These are phyloP conservation scores for Aspiorhynchus laticeps DNA, from an alignment of 2,113 vertebrate genomes.

Conservation along the genomic window DNA sequence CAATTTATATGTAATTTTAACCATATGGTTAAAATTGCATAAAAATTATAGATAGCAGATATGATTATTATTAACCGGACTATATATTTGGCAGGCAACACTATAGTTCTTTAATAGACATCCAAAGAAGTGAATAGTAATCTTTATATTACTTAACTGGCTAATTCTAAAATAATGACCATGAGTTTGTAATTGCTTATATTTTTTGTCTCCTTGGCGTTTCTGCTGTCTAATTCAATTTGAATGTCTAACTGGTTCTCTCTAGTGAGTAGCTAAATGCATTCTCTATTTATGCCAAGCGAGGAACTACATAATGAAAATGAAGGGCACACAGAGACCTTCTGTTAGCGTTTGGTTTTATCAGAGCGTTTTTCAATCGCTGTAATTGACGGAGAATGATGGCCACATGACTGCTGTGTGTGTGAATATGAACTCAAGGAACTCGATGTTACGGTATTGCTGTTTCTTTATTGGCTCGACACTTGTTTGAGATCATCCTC, in stretches of 20 bases:
- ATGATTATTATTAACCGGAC: too few species aligned
- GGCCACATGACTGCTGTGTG: slow-evolving; percentile 56
- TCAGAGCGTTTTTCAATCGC: slow-evolving; percentile 37
- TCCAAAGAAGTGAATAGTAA: neutral
- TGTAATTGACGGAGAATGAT: slow-evolving; percentile 59
- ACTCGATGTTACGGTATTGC: neutral
- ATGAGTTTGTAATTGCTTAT: neutral
- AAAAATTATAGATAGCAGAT: too few species aligned
- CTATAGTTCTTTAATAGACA: neutral
- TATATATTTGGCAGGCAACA: neutral
- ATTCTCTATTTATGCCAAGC: neutral
- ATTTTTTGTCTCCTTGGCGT: neutral
- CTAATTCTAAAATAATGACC: neutral
- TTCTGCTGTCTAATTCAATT: slow-evolving; percentile 1
- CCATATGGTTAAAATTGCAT: too few species aligned
- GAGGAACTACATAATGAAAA: slow-evolving; percentile 1
- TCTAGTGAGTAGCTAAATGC: neutral
- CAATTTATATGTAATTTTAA: too few species aligned
- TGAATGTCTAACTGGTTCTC: neutral
- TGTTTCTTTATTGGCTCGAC: neutral
- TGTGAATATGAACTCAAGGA: slow-evolving; percentile 19
- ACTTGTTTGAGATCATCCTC: neutral
- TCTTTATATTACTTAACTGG: neutral
- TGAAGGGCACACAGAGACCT: slow-evolving; percentile 8
- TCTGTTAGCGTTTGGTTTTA: slow-evolving; percentile 43